Evolutionary conservation across 1,140 invertebrate species (phyloP).

Genomic region (Pseudobourletiella spinata): DNA sequence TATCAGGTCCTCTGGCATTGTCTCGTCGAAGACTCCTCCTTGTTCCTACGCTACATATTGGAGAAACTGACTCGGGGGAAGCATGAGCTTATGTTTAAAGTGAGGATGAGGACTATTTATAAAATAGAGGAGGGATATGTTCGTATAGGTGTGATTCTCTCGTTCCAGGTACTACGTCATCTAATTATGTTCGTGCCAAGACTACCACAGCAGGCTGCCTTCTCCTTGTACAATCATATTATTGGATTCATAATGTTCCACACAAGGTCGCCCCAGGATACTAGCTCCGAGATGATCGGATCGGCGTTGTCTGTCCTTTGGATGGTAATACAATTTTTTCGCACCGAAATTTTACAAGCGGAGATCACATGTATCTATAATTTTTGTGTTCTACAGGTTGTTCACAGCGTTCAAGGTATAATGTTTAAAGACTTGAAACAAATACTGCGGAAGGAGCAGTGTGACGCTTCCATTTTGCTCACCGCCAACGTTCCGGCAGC

Average conservation of each 20-base stretch:
- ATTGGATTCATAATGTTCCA: constrained; percentile 99
- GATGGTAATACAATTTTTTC: constrained; percentile 59
- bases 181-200: constrained; percentile 86
- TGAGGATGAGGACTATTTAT: constrained; percentile 28
- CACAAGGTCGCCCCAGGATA: constrained; percentile 86
- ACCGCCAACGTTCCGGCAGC: constrained; percentile 98
- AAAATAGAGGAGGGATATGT: too few relatives aligned
- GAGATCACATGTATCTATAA: neutral
- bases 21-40: constrained; percentile 91
- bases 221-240: constrained; percentile 97
- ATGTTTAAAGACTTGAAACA: constrained; percentile 99
- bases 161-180: constrained; percentile 59
- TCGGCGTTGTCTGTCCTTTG: constrained; percentile 89
- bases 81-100: constrained; percentile 92
- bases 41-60: constrained; percentile 91
- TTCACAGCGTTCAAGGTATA: constrained; percentile 94
- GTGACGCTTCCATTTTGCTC: constrained; percentile 91
- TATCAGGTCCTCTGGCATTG: constrained; percentile 95
- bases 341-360: constrained; percentile 14
- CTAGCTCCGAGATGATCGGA: constrained; percentile 84
- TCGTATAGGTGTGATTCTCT: too few relatives aligned
- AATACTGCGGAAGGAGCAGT: constrained; percentile 96
- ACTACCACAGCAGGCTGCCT: constrained; percentile 93
- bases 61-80: constrained; percentile 91
- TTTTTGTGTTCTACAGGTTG: constrained; percentile 54